Base-by-base conservation (phyloP, 2,888 invertebrate species). In the Eulithis prunata region DNA sequence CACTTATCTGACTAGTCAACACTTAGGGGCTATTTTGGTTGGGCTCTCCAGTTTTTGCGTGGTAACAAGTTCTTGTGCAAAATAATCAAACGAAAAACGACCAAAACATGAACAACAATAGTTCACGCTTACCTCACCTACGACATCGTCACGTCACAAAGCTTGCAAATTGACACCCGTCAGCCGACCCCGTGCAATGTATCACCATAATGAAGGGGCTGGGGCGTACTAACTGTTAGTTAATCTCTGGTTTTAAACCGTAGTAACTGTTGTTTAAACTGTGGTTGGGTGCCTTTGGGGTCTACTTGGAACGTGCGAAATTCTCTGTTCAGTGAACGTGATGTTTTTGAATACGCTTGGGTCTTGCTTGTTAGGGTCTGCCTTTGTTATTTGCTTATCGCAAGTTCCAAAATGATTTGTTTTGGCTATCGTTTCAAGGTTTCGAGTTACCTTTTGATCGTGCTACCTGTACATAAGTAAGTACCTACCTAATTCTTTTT, bases 91-190 rank as follows among this genome's bases (percentile, higher is more conserved):
- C 21, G 7, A 54, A 38, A 54, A 13, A 10, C 49, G 11, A 13
- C 13, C 36, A 28, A n/a, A 49, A 57, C 52, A 59, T 13, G 51
- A 59, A 14, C 60, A 13, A 52, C 45, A 43, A 28, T 28, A 45
- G 46, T 46, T 43, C 32, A 52, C 11, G 36, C 12, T 49, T 49
- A 21, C 57, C 36, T 41, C 49, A 43, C 59, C 59, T 45, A 3
- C 52, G 59, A 61, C 61, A 56, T 10, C 55, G 58, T 52, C 55
- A 62, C 55, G 58, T 52, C 55, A 62, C 57, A 64, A 64, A 68
- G 68, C 71, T 66, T 66, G 65, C 70, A 70, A 73, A 73, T 73
- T 73, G 73, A 73, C 71, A 70, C 71, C 70, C 68, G 71, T 73
- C 71, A 68, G 68, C 53, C 61, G 64, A 69, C 62, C 68, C 66